Evolutionary conservation across 2,888 invertebrate genomes (phyloP).

Genomic region (Cheilosia scutellata): DNA sequence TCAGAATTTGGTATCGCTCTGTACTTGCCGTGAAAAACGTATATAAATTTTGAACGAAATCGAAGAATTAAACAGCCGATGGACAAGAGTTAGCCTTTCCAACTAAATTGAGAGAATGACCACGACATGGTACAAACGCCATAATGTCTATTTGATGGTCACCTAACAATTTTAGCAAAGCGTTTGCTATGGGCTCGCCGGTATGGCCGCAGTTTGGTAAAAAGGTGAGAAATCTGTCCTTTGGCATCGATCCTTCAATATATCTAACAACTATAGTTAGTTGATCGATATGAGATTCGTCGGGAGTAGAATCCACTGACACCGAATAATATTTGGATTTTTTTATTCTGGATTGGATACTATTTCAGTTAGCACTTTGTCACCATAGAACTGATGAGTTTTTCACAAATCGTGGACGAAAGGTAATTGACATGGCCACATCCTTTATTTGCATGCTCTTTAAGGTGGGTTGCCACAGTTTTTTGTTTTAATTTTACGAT

Average conservation of each 20-base stretch:
- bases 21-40: no score
- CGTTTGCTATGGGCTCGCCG: not conserved
- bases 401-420: constrained; percentile 17
- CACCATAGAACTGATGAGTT: constrained; percentile 11
- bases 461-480: not conserved
- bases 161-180: not conserved
- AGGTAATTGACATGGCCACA: constrained; percentile 6
- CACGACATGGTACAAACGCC: constrained; percentile 1
- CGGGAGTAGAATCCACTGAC: no score
- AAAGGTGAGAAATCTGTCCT: no score
- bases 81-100: no score
- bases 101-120: constrained; percentile 18
- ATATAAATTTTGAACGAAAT: no score
- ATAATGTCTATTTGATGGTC: not conserved
- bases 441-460: constrained; percentile 23
- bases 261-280: no score
- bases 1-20: not conserved
- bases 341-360: not conserved
- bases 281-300: no score
- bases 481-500: no score
- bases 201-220: not conserved
- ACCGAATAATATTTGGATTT: no score
- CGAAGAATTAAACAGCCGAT: constrained; percentile 11
- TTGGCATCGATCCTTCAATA: no score
- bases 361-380: constrained; percentile 14